phyloP scores from a whole-genome alignment of 2,113 vertebrate species.

The Shinisaurus crocodilurus region DNA sequence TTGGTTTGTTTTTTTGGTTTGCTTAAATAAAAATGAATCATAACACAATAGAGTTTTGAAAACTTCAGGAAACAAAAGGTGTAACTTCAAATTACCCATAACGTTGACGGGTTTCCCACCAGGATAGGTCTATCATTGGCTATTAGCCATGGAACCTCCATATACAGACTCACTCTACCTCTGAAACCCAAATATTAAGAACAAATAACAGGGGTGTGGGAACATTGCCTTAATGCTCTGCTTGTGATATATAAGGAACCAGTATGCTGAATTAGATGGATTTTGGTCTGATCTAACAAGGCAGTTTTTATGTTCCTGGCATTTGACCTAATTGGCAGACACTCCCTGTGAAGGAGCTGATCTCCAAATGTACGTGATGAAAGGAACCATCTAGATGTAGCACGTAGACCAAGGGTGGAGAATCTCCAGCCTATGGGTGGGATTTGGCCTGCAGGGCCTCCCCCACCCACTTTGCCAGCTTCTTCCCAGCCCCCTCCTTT shows the following conservation, averaged over 20 bases:
- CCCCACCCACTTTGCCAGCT: too few species aligned
- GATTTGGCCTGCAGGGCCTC: too few species aligned
- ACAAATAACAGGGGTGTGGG: not conserved
- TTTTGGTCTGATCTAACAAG: not conserved
- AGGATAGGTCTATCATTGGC: not conserved
- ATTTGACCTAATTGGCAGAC: not conserved
- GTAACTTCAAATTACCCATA: not conserved
- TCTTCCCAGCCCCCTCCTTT: too few species aligned
- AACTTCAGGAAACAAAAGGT: not conserved
- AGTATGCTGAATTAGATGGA: not conserved
- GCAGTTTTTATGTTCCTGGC: not conserved
- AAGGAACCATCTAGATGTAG: too few species aligned
- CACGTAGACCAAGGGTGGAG: too few species aligned
- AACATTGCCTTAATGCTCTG: not conserved
- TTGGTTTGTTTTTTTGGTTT: slow-evolving; percentile 22
- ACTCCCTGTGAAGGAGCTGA: not conserved
- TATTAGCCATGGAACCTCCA: not conserved
- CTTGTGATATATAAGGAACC: not conserved
- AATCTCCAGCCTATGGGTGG: too few species aligned
- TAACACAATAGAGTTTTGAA: not conserved
- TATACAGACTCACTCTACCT: not conserved
- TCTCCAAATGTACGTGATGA: too few species aligned
- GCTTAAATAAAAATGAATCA: slow-evolving; percentile 2
- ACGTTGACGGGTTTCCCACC: not conserved
- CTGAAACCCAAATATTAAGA: not conserved